These are phyloP conservation scores for Numenius arquata DNA, from an alignment of 2,113 vertebrate species.

Conservation along the genomic window DNA sequence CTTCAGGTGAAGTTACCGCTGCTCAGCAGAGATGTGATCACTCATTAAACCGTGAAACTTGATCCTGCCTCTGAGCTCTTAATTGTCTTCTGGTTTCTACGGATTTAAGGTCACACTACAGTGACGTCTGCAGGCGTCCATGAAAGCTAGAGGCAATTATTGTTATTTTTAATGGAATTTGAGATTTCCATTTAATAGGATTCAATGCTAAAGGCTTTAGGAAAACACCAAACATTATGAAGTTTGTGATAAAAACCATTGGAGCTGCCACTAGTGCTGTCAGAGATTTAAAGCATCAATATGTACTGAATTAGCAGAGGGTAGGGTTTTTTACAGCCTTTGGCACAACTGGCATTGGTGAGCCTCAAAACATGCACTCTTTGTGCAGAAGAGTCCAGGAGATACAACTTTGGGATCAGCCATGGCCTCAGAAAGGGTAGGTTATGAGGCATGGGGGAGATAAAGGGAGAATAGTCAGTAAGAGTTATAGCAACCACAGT, in stretches of 20 bases:
- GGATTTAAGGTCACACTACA: constrained; percentile 38
- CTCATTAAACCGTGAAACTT: constrained; percentile 6
- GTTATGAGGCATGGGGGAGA: not conserved
- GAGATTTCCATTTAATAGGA: constrained; percentile 29
- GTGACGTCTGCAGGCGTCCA: not conserved
- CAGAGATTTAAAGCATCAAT: constrained; percentile 18
- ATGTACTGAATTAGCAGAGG: not conserved
- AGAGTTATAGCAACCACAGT: not conserved
- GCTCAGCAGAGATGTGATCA: constrained; percentile 18
- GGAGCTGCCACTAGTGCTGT: not conserved
- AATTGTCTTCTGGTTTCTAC: constrained; percentile 37
- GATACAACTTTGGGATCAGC: not conserved
- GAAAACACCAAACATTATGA: constrained; percentile 3
- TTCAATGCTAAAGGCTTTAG: constrained; percentile 36
- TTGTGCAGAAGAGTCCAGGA: not conserved
- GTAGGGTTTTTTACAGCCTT: not conserved
- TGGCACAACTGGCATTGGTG: not conserved
- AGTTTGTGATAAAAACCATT: not conserved
- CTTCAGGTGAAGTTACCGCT: not conserved
- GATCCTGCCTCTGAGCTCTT: constrained; percentile 23
- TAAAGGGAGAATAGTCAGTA: not conserved
- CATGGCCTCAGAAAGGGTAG: not conserved
- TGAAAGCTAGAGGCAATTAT: constrained; percentile 32
- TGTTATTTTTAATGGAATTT: constrained; percentile 54
- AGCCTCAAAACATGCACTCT: not conserved